A percentile compares a stretch with the other conserved stretches of the same genome.
Evolutionary conservation across 2,797 vertebrate species (phyloP).

Genomic region (Trematocara caparti): DNA sequence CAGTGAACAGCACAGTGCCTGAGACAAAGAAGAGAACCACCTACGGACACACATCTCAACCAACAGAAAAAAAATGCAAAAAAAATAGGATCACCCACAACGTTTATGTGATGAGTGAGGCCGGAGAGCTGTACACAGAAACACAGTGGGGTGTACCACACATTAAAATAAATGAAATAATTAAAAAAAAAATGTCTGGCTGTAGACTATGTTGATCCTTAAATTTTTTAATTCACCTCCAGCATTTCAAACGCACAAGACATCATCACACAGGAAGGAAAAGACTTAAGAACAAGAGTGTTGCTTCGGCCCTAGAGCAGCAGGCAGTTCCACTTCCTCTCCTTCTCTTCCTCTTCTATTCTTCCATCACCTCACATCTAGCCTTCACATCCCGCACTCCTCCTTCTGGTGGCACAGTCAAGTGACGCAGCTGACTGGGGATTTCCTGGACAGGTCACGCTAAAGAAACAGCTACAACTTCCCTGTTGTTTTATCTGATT

Average conservation of each 20-base stretch:
- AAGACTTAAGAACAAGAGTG: not conserved
- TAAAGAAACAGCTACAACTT: not conserved
- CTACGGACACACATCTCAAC: slow-evolving; percentile 7
- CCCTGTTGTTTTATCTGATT: not conserved
- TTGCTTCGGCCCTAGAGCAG: not conserved
- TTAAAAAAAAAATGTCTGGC: not conserved
- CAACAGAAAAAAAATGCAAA: not conserved
- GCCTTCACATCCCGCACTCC: slow-evolving; percentile 3
- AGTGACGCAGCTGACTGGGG: slow-evolving; percentile 39
- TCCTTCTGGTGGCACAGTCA: slow-evolving; percentile 33
- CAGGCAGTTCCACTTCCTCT: slow-evolving; percentile 52
- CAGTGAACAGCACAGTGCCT: not conserved
- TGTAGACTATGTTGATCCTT: not conserved
- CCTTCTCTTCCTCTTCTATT: slow-evolving; percentile 44
- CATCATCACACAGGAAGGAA: not conserved
- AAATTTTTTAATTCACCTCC: not conserved
- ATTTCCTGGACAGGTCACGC: slow-evolving; percentile 48
- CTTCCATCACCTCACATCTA: not conserved
- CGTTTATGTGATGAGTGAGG: not conserved
- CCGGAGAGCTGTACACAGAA: not conserved
- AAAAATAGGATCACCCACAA: not conserved
- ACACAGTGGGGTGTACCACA: not conserved
- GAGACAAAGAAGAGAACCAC: slow-evolving; percentile 29
- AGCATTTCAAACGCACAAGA: not conserved
- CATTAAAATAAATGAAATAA: not conserved